Percentiles rank a stretch among this genome's conserved stretches.
These are phyloP conservation scores for Nebria brevicollis DNA, from an alignment of 2,888 invertebrate genomes.

Conservation along the genomic window DNA sequence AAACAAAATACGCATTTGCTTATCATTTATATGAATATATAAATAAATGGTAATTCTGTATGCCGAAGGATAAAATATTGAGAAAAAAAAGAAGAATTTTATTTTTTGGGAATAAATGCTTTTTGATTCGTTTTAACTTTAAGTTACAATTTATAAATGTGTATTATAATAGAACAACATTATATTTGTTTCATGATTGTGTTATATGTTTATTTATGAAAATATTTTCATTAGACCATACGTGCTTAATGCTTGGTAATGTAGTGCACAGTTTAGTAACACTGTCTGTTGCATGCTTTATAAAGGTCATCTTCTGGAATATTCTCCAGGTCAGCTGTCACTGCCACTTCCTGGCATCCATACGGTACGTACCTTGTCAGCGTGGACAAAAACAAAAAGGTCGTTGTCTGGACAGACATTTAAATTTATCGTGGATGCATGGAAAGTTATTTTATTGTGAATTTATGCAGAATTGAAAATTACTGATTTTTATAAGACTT, in stretches of 20 bases:
- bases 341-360: constrained; percentile 90
- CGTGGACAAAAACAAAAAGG: constrained; percentile 84
- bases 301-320: constrained; percentile 58
- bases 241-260: constrained; percentile 4
- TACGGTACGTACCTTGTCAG: constrained; percentile 82
- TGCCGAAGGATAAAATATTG: too few species aligned
- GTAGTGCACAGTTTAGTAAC: constrained; percentile 27
- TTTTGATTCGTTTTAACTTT: too few species aligned
- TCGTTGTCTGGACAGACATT: constrained; percentile 82
- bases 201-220: background rate
- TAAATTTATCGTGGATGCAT: constrained; percentile 52
- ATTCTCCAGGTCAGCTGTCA: constrained; percentile 80
- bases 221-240: background rate
- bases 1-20: too few species aligned
- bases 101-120: too few species aligned
- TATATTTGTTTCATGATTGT: background rate
- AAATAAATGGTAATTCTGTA: too few species aligned
- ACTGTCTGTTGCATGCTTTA: constrained; percentile 55
- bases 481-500: constrained; percentile 31
- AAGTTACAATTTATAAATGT: too few species aligned
- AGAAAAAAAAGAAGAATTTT: too few species aligned
- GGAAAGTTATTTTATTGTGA: background rate
- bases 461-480: constrained; percentile 2
- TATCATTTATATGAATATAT: too few species aligned
- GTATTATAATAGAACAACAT: too few species aligned